Evolutionary conservation across 64 coral and sea anemone species (phyloP).

Genomic region (Actinia tenebrosa): DNA sequence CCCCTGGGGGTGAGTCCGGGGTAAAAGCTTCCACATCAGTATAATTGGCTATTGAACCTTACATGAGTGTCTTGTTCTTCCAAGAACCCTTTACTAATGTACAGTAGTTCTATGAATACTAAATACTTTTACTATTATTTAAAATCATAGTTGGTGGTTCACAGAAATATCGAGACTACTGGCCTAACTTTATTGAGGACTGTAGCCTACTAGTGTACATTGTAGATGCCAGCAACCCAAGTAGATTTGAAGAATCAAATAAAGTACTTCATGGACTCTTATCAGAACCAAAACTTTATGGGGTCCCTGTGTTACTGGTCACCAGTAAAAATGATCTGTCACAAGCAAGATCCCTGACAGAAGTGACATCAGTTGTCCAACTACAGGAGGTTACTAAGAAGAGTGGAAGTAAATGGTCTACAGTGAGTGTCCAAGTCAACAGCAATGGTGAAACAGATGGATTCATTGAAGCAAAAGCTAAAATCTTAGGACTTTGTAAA

Average conservation of each 20-base stretch:
- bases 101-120: not conserved
- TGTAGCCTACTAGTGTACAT: slow-evolving; percentile 64
- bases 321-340: slow-evolving; percentile 65
- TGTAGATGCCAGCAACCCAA: slow-evolving; percentile 54
- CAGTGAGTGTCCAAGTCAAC: slow-evolving; percentile 38
- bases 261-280: slow-evolving; percentile 46
- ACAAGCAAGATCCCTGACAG: slow-evolving; percentile 33
- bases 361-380: slow-evolving; percentile 42
- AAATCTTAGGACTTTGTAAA: slow-evolving; percentile 70
- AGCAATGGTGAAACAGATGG: slow-evolving; percentile 29
- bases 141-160: slow-evolving; percentile 72
- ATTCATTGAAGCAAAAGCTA: slow-evolving; percentile 48
- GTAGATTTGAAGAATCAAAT: slow-evolving; percentile 63
- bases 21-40: too few species aligned
- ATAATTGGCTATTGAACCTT: too few species aligned
- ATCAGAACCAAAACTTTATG: slow-evolving; percentile 47
- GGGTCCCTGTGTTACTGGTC: slow-evolving; percentile 64
- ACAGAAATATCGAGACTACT: slow-evolving; percentile 68
- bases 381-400: slow-evolving; percentile 14
- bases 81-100: too few species aligned
- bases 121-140: not conserved
- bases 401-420: not conserved
- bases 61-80: too few species aligned
- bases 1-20: too few species aligned
- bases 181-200: slow-evolving; percentile 74